These are phyloP conservation scores for Dynastes tityus DNA, from an alignment of 2,888 invertebrate species.

Conservation along the genomic window DNA sequence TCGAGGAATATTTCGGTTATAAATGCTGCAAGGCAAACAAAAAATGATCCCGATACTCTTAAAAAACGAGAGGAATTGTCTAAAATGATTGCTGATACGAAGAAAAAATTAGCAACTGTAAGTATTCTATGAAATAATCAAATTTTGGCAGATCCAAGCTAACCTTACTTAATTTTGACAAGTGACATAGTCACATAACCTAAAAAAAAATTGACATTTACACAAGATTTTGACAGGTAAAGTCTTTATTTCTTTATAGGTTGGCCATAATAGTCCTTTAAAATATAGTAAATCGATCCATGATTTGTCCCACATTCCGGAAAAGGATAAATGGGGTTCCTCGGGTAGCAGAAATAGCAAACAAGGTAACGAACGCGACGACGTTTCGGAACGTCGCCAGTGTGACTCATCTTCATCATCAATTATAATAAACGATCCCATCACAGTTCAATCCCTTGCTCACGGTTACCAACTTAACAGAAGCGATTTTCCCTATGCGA, in stretches of 20 bases:
- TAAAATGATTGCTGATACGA: conserved; percentile 87
- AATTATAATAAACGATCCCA: neutral
- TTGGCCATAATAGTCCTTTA: conserved; percentile 84
- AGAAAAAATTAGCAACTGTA: conserved; percentile 90
- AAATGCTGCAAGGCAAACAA: conserved; percentile 73
- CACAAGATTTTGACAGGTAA: too few species aligned
- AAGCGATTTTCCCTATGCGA: conserved; percentile 59
- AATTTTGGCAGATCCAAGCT: too few species aligned
- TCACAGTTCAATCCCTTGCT: conserved; percentile 46
- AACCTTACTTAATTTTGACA: too few species aligned
- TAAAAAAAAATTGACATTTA: neutral
- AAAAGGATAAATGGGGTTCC: conserved; percentile 69
- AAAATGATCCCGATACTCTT: conserved; percentile 77
- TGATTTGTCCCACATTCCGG: conserved; percentile 83
- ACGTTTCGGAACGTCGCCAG: neutral
- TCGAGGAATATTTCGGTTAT: conserved; percentile 72
- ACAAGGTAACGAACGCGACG: conserved; percentile 58
- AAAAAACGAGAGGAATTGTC: conserved; percentile 85
- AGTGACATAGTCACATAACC: too few species aligned
- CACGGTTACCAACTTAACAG: conserved; percentile 57
- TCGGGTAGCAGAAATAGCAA: conserved; percentile 51
- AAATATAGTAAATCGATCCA: conserved; percentile 91
- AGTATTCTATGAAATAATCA: conserved; percentile 67
- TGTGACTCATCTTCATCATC: conserved; percentile 48
- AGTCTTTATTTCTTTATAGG: conserved; percentile 71